Evolutionary conservation across 1,140 invertebrate genomes (phyloP), one percentile per base, ranked within the genome.

Genomic region (Rhyacophila brunnea): DNA sequence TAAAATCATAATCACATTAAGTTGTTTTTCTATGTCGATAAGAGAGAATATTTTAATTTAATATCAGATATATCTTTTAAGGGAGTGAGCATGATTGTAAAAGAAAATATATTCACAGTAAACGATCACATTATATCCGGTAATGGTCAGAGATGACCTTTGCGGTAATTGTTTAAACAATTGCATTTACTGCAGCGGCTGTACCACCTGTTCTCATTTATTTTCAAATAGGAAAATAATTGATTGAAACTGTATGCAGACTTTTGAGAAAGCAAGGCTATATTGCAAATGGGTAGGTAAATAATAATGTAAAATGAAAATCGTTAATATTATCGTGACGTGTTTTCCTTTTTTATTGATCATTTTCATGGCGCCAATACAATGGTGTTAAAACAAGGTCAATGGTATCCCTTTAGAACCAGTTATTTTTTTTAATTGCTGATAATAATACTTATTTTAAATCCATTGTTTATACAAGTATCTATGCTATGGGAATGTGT

Each of bases 191-290:
- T 13, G 46, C 35, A 15, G 11, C 17, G 17, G 23, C 5, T n/a
- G 6, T n/a, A 50, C 19, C 38, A 15, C 18, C 38, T 43, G 11
- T 23, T n/a, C 20, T 35, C 28, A 54, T 54, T 47, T 48, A 15
- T 48, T 52, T 54, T 58, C 55, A 42, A 49, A 42, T 58, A 53
- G 55, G 55, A 54, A 54, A 56, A 62, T 51, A 53, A 58, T 62
- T 45, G 47, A 58, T 51, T 51, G 38, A 54, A 58, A 28, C 23
- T 28, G 23, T 28, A 28, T 28, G 23, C 23, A 28, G 23, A 28
- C 23, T 34, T 58, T 17, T 20, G 48, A 28, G 55, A 62, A 58
- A 54, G 60, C 54, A 62, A 62, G 60, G 60, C 54, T 53, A 56
- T 20, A 11, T 17, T 50, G 38, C 7, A 38, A 17, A 23, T 32